Base-by-base conservation (phyloP, 64 coral and sea anemone species). In the Cladopsammia gracilis region DNA sequence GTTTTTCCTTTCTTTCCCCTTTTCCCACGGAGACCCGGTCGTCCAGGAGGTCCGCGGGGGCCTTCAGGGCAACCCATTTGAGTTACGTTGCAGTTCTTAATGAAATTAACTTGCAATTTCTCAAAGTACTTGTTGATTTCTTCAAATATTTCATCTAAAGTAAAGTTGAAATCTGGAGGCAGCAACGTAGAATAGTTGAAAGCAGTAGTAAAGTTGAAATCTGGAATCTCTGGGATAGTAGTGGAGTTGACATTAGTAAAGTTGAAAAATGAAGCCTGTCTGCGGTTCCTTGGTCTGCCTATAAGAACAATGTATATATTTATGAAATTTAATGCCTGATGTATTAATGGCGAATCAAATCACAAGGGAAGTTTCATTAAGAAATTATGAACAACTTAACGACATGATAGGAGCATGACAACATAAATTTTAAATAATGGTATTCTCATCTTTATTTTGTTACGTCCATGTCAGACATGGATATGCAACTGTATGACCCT, bases 61-160 rank as follows among this genome's bases (percentile, higher is more conserved):
- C 76, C 89, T 18, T 57, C 18, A 26, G 50, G 47, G 45, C 90
- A 92, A 6, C 62, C n/a, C 19, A 64, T 20, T 14, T 49, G 53
- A 54, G 20, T 92, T 54, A 79, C 50, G 59, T 81, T 84, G 51
- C 90, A 92, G n/a, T 74, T 48, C 46, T 75, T 62, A 42, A 64
- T 14, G 9, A 11, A 4, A 6, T 43, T 45, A 7, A 61, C 26
- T 20, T 82, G 25, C 71, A 73, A 18, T 44, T 46, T 10, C 14
- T 48, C 15, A 20, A 82, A 48, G 25, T 79, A 56, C 25, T 34
- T 34, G 12, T 25, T 52, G 11, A 79, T 58, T 25, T 79, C 24
- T 12, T 60, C 54, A 4, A 60, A 34, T 44, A 64, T 60, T 14
- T 53, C 48, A 12, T 46, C 58, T 25, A 82, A 47, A 18, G 25